Evolutionary conservation across 1,140 invertebrate genomes (phyloP).

Genomic region (Drosophila ficusphila): DNA sequence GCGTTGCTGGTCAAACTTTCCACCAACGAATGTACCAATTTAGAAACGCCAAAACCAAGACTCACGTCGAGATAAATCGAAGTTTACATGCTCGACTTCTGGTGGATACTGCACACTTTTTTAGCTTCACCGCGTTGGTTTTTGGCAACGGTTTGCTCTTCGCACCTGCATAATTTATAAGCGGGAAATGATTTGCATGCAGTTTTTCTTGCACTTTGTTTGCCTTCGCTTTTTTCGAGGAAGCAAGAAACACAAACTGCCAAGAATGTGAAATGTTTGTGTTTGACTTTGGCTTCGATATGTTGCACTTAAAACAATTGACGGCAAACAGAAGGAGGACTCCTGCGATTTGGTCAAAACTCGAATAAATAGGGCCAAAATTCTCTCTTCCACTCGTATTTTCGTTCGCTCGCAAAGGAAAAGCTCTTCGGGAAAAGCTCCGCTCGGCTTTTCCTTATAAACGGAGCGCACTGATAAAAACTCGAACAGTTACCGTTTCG

Average conservation of each 20-base stretch:
- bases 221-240: slow-evolving; percentile 5
- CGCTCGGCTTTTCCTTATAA: slow-evolving; percentile 53
- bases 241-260: slow-evolving; percentile 19
- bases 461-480: slow-evolving; percentile 59
- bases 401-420: slow-evolving; percentile 21
- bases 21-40: slow-evolving; percentile 10
- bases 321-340: slow-evolving; percentile 37
- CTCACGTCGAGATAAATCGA: slow-evolving; percentile 61
- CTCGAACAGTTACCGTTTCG: slow-evolving; percentile 70
- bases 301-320: slow-evolving; percentile 75
- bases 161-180: slow-evolving; percentile 67
- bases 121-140: background rate
- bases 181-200: slow-evolving; percentile 75
- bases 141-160: slow-evolving; percentile 6
- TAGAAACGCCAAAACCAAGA: slow-evolving; percentile 9
- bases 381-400: slow-evolving; percentile 17
- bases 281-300: slow-evolving; percentile 52
- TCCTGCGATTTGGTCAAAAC: slow-evolving; percentile 38
- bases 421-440: slow-evolving; percentile 50
- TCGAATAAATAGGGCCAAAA: slow-evolving; percentile 60
- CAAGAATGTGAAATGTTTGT: slow-evolving; percentile 39
- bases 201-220: slow-evolving; percentile 48
- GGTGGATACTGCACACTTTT: slow-evolving; percentile 24
- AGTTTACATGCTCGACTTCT: slow-evolving; percentile 62
- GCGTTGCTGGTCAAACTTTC: background rate